Percentiles rank a stretch among this genome's conserved stretches.
phyloP scores from a whole-genome alignment of 1,140 invertebrate genomes.

The Heliothis subflexa region DNA sequence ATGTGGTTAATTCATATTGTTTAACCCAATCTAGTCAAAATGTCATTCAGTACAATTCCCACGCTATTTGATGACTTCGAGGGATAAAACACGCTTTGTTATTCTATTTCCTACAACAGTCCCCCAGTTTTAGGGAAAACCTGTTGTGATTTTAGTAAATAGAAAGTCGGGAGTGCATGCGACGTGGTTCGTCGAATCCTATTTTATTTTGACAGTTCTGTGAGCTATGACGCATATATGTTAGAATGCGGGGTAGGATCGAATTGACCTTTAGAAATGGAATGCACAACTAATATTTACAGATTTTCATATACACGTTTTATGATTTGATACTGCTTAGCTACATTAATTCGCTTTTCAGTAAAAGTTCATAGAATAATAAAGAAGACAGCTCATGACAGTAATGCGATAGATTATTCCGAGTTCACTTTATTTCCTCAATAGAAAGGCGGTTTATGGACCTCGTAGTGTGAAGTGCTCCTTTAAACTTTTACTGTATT shows the following conservation, averaged over 20 bases:
- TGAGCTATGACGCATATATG: conserved; percentile 29
- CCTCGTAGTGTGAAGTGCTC: not conserved
- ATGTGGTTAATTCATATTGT: conserved; percentile 16
- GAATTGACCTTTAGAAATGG: conserved; percentile 4
- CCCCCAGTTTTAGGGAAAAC: not conserved
- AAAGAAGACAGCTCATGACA: not conserved
- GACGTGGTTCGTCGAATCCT: conserved; percentile 27
- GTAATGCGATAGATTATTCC: not conserved
- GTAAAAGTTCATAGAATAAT: not conserved
- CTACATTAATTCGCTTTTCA: too few species aligned
- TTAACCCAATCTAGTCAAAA: not conserved
- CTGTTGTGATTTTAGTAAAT: conserved; percentile 38
- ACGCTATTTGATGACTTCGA: conserved; percentile 25
- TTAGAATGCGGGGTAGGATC: not conserved
- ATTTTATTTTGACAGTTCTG: conserved; percentile 22
- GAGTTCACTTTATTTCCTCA: not conserved
- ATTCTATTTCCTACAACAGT: conserved; percentile 35
- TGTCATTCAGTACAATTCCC: conserved; percentile 4
- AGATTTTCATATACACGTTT: too few species aligned
- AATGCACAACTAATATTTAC: not conserved
- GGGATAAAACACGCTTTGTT: conserved; percentile 33
- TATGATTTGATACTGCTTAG: not conserved
- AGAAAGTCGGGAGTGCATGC: conserved; percentile 21
- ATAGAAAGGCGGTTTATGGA: not conserved
- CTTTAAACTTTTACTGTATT: not conserved